Evolutionary conservation across 2,888 invertebrate species (phyloP), one percentile per base, ranked within the genome.

Genomic region (Amiota minor): DNA sequence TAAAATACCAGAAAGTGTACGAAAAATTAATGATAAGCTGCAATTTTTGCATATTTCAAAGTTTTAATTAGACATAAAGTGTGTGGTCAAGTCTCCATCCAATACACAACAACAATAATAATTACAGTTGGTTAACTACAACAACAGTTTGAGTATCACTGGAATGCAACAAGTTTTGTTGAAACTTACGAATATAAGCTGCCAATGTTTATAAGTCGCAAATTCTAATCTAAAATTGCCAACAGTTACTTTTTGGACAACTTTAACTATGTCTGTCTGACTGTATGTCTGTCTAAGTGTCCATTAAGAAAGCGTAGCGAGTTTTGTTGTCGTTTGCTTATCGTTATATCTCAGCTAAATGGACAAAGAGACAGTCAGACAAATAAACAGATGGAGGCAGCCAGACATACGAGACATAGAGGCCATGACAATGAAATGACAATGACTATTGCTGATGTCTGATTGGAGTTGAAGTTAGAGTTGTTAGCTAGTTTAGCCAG

Each of bases 211-310:
- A 20, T 65, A 47, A 65, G 49, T 65, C 65, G 47, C 50, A 53
- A 68, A 68, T 68, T 68, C 67, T 68, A 68, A 68, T 68, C 67
- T 68, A 11, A 68, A 65, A 53, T 50, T 68, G 67, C 23, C 67
- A 53, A 68, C 67, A 68, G 67, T 68, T 68, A 50, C 67, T 68
- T 68, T 53, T 68, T 18, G 23, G 35, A 68, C 50, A 23, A 50
- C 53, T 20, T 23, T 9, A 50, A 68, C n/a, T 18, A 14, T 50
- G 20, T 20, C 50, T 10, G 18, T 10, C 59, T 59, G 20, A 14
- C 50, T 10, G 18, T 10, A 20, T 59, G 59, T 11, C 9, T 59
- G n/a, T 16, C 6, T 18, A 11, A 23, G 18, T 53, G n/a, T 14
- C 53, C 53, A 53, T n/a, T 53, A 53, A 53, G 53, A 53, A 53